Conservation (phyloP, 2,888 invertebrate species). For the Heliconius hortense region DNA sequence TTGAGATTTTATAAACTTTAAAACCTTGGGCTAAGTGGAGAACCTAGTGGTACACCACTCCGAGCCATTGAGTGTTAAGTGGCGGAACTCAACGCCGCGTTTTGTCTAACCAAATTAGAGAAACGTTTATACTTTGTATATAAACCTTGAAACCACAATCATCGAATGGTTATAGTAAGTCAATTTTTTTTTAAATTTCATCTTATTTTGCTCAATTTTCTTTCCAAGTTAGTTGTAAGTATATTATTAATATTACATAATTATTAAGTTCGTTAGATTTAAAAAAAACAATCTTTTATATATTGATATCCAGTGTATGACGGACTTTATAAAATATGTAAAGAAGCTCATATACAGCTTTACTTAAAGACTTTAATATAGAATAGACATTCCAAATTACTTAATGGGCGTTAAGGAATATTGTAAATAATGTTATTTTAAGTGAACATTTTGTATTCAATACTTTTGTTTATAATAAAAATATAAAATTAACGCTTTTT, state of each 20-base stretch:
- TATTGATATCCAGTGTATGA: constrained; percentile 21
- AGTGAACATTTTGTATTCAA: constrained; percentile 64
- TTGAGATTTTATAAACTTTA: constrained; percentile 4
- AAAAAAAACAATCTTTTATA: not conserved
- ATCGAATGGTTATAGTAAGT: not conserved
- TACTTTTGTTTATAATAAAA: constrained; percentile 68
- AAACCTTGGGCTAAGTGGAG: not conserved
- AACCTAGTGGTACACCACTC: not conserved
- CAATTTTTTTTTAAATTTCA: not conserved
- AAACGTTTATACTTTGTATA: not conserved
- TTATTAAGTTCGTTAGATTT: constrained; percentile 2
- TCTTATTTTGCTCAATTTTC: constrained; percentile 3
- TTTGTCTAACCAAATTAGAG: not conserved
- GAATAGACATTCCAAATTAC: constrained; percentile 52
- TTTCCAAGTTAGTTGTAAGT: not conserved
- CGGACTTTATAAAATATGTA: constrained; percentile 33
- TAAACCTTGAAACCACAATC: not conserved
- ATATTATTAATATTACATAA: not conserved
- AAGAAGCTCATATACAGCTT: constrained; percentile 47
- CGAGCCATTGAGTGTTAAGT: not conserved
- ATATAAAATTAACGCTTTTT: constrained; percentile 34
- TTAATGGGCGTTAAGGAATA: constrained; percentile 55
- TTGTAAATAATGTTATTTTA: constrained; percentile 53
- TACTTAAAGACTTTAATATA: constrained; percentile 44
- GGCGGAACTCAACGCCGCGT: not conserved